Evolutionary conservation across 2,797 vertebrate species (phyloP).

Genomic region (Poecilia gillii): DNA sequence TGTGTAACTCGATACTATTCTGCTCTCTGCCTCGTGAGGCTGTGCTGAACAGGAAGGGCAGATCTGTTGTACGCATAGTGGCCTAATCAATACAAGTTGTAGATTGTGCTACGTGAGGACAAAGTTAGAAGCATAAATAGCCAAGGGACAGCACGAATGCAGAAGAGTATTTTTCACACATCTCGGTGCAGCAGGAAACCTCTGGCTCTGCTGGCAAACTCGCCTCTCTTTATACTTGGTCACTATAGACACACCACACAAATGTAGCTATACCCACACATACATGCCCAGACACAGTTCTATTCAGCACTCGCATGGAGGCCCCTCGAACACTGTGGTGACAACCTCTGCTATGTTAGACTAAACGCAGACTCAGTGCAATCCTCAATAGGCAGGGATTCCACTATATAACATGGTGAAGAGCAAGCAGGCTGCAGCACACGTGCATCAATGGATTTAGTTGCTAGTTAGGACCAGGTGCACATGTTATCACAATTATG

Average conservation of each 20-base stretch:
- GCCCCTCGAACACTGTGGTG: conserved; percentile 77
- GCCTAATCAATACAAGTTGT: background rate
- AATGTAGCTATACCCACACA: conserved; percentile 12
- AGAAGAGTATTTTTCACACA: conserved; percentile 18
- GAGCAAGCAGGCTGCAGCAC: conserved; percentile 29
- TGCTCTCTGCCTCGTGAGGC: conserved; percentile 25
- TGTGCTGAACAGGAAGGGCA: conserved; percentile 12
- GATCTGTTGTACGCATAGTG: background rate
- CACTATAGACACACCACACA: conserved; percentile 39
- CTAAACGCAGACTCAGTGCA: conserved; percentile 76
- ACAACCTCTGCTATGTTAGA: conserved; percentile 53
- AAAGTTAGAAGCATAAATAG: background rate
- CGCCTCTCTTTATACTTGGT: conserved; percentile 67
- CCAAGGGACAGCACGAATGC: background rate
- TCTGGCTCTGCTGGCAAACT: conserved; percentile 80
- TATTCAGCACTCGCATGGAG: conserved; percentile 70
- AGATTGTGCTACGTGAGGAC: background rate
- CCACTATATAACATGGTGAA: conserved; percentile 67
- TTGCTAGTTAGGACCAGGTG: conserved; percentile 44
- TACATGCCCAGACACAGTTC: conserved; percentile 38
- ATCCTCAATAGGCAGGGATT: conserved; percentile 69
- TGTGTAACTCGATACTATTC: conserved; percentile 44
- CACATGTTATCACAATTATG: conserved; percentile 66
- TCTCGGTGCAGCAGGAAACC: conserved; percentile 65
- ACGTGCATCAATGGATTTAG: conserved; percentile 57